Percentiles rank a stretch among this genome's conserved stretches.
These are phyloP conservation scores for Diadromus collaris DNA, from an alignment of 2,888 invertebrate genomes.

Conservation along the genomic window DNA sequence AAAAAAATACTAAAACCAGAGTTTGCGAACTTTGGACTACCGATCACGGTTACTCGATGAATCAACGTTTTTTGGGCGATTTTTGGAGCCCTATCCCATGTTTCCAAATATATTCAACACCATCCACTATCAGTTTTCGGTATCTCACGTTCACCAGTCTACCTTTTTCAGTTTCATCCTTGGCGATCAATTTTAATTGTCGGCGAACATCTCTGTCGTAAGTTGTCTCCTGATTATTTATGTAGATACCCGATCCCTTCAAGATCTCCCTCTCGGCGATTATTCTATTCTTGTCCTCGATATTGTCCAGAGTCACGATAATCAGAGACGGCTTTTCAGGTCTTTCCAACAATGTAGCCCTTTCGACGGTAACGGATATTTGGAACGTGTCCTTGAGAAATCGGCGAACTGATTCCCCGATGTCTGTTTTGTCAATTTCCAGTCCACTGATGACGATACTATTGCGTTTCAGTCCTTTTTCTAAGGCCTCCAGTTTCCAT, in stretches of 20 bases:
- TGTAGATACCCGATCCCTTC: not conserved
- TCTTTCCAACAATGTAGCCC: not conserved
- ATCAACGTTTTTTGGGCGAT: not conserved
- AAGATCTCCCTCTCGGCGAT: not conserved
- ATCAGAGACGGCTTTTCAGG: not conserved
- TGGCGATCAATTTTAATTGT: slow-evolving; percentile 5
- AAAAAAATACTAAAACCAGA: slow-evolving; percentile 4
- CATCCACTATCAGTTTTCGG: slow-evolving; percentile 12
- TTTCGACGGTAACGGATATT: not conserved
- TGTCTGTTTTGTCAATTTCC: not conserved
- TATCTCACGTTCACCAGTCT: not conserved
- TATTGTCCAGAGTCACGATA: not conserved
- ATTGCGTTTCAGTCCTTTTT: not conserved
- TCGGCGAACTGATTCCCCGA: not conserved
- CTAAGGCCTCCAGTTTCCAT: slow-evolving; percentile 9
- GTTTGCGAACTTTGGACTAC: not conserved
- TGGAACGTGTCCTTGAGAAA: not conserved
- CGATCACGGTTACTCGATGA: not conserved
- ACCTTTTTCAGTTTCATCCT: not conserved
- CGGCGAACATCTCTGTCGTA: slow-evolving; percentile 10
- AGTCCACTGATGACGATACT: not conserved
- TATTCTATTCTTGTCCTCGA: slow-evolving; percentile 6
- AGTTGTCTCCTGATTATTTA: not conserved
- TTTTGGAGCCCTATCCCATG: slow-evolving; percentile 1
- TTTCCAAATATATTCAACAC: slow-evolving; percentile 1